phyloP scores from a whole-genome alignment of 2,797 vertebrate genomes.

The Rhinella marina region DNA sequence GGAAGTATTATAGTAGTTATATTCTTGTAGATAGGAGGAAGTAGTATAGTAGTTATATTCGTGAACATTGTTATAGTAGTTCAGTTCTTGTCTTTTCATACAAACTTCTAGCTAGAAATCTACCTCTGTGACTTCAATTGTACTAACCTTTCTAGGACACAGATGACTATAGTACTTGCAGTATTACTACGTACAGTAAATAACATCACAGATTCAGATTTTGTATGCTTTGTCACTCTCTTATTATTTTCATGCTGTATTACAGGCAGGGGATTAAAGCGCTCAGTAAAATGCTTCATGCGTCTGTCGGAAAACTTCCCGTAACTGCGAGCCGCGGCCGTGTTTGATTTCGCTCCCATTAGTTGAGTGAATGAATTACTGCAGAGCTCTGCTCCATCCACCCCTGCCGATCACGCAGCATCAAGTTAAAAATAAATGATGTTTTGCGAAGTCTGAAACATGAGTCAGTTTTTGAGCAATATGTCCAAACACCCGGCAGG shows the following conservation, averaged over 20 bases:
- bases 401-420: slow-evolving; percentile 64
- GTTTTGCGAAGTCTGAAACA: slow-evolving; percentile 61
- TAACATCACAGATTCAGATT: neutral
- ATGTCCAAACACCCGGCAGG: slow-evolving; percentile 61
- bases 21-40: neutral
- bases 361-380: slow-evolving; percentile 63
- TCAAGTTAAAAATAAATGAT: slow-evolving; percentile 67
- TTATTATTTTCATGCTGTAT: neutral
- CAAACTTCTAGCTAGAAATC: neutral
- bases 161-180: too few relatives aligned
- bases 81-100: neutral
- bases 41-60: slow-evolving; percentile 17
- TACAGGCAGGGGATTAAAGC: slow-evolving; percentile 27
- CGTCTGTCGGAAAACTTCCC: slow-evolving; percentile 40
- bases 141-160: too few relatives aligned
- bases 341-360: slow-evolving; percentile 65
- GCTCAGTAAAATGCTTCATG: neutral
- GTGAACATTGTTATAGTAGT: slow-evolving; percentile 2
- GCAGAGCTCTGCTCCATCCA: slow-evolving; percentile 63
- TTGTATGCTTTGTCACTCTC: neutral
- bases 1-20: neutral
- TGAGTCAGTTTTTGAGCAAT: slow-evolving; percentile 62
- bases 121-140: neutral
- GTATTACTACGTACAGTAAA: neutral
- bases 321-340: slow-evolving; percentile 41